Evolutionary conservation across 2,888 invertebrate species (phyloP).

Genomic region (Choreutis nemorana): DNA sequence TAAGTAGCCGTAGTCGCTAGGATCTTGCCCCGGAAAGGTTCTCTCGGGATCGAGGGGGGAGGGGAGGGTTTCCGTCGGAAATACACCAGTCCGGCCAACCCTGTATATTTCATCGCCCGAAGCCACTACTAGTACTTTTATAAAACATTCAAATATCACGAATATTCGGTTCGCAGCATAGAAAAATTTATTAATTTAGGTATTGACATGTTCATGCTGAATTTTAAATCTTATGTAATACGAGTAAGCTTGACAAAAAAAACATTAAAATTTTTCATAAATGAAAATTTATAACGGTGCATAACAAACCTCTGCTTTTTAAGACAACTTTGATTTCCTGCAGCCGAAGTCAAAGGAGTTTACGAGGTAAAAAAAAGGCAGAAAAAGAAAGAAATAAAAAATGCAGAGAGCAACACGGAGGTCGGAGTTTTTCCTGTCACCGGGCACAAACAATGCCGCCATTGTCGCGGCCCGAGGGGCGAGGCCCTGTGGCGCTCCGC

Average conservation of each 20-base stretch:
- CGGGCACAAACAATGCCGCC: constrained; percentile 62
- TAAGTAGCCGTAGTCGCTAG: no score
- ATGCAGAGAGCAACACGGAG: constrained; percentile 64
- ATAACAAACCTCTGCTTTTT: constrained; percentile 13
- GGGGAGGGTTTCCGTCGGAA: constrained; percentile 33
- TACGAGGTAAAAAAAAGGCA: constrained; percentile 34
- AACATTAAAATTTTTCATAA: no score
- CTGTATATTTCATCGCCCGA: constrained; percentile 24
- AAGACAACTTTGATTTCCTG: constrained; percentile 53
- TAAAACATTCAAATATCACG: constrained; percentile 26
- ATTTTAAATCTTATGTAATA: constrained; percentile 7
- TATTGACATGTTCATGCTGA: neutral
- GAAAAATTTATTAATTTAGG: neutral
- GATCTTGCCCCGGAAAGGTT: constrained; percentile 11
- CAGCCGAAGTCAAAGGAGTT: constrained; percentile 48
- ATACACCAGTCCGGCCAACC: constrained; percentile 23
- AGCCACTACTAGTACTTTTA: constrained; percentile 26
- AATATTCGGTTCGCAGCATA: constrained; percentile 5
- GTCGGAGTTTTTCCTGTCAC: constrained; percentile 67
- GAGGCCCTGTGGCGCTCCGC: constrained; percentile 24
- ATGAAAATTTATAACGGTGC: no score
- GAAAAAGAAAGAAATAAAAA: constrained; percentile 56
- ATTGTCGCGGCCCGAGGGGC: constrained; percentile 34
- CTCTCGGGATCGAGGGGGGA: constrained; percentile 12
- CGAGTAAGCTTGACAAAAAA: constrained; percentile 2